Evolutionary conservation across 2,113 vertebrate genomes (phyloP).

Genomic region (Asarcornis scutulata): DNA sequence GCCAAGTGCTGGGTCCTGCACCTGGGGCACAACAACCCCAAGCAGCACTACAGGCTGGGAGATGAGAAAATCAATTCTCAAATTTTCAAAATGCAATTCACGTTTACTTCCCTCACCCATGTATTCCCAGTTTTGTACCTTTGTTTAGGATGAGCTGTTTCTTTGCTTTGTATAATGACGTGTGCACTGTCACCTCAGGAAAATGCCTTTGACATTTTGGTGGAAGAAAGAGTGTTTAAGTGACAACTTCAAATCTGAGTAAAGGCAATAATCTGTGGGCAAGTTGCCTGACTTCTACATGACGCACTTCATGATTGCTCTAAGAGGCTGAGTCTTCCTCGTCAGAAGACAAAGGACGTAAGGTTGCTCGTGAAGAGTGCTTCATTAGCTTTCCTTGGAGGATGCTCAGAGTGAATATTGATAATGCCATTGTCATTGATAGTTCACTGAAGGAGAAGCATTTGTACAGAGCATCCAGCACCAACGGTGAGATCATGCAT

Average conservation of each 20-base stretch:
- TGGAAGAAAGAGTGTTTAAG: background rate
- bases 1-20: too few species aligned
- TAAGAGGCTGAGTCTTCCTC: conserved; percentile 12
- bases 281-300: background rate
- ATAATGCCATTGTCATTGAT: conserved; percentile 70
- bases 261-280: conserved; percentile 24
- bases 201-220: conserved; percentile 55
- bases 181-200: background rate
- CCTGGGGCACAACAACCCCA: too few species aligned
- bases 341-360: conserved; percentile 46
- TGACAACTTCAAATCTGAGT: background rate
- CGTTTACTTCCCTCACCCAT: background rate
- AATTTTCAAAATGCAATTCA: background rate
- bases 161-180: background rate
- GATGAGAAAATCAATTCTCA: background rate
- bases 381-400: conserved; percentile 64
- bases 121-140: background rate
- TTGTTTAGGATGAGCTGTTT: conserved; percentile 3
- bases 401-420: conserved; percentile 28
- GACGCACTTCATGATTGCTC: conserved; percentile 45
- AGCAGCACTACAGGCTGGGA: too few species aligned
- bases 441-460: conserved; percentile 58
- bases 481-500: conserved; percentile 67
- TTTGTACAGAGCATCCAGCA: conserved; percentile 61
- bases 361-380: background rate